Base-by-base conservation (phyloP, 2,113 vertebrate genomes). In the Scophthalmus maximus region DNA sequence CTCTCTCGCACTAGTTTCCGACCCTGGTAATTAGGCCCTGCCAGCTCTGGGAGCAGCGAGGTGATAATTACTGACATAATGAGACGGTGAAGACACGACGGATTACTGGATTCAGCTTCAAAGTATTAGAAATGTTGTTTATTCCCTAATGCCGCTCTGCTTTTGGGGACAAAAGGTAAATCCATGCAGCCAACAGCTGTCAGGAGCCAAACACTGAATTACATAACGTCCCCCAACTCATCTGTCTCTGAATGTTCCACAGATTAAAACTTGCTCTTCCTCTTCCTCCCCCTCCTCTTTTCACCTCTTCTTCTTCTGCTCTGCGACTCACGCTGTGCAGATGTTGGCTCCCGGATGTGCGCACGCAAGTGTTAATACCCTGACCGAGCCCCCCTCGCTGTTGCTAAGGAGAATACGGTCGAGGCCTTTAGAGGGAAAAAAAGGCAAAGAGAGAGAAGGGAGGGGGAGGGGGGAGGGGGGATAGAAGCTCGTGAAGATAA, bases 361-460 rank as follows among this genome's bases (percentile, higher is more conserved):
- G 63, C 79, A 64, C 29, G 61, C 68, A 52, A 82, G 78, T 82
- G 69, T 79, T 84, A 86, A 88, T 82, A 75, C 85, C 65, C 78
- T 67, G 80, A 72, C 59, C 50, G 71, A 78, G 71, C 73, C 60
- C 78, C 46, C 76, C 64, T 60, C 78, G 57, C 91, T 92, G 91
- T 93, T 92, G 91, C 92, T 89, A 89, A 91, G 91, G 90, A 88
- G 84, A 91, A 91, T 78, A 87, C 67, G 81, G 73, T 68, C n/a
- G 47, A 53, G 79, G 80, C 36, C 68, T 81, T 81, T 73, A 55
- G 60, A 64, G 64, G n/a, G 44, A 23, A 17, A 15, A 9, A 26
- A 27, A 5, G 14, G 4, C 36, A 17, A 8, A 53, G n/a, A 22
- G 4, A 46, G 38, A 11, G 14, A 26, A 9, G 44, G 20, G 46